Conservation (phyloP, 2,797 vertebrate species). For the Lacerta viridis region DNA sequence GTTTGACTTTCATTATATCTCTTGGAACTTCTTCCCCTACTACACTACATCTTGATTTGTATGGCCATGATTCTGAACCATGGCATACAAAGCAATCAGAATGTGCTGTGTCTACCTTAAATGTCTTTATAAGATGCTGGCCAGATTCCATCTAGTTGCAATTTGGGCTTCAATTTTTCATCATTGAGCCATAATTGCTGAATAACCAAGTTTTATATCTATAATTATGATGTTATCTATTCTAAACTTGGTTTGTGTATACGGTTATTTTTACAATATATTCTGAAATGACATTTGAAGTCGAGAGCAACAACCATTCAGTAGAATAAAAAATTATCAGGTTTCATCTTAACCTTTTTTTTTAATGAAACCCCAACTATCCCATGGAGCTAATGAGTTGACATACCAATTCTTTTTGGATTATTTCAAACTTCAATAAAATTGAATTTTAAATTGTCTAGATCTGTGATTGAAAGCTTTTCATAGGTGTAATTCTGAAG, state of each 20-base stretch:
- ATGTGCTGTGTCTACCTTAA: neutral
- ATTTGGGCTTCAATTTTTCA: neutral
- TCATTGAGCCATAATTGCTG: neutral
- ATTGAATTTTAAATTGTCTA: neutral
- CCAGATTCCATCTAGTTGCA: neutral
- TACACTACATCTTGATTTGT: neutral
- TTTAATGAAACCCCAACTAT: neutral
- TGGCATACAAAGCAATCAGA: neutral
- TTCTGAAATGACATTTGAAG: neutral
- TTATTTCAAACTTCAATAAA: conserved; percentile 12
- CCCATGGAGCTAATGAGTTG: neutral
- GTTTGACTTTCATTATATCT: neutral
- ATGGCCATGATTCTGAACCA: neutral
- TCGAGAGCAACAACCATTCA: neutral
- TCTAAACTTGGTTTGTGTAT: neutral
- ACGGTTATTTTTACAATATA: neutral
- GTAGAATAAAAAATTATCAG: neutral
- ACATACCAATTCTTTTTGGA: neutral
- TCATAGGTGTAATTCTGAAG: neutral
- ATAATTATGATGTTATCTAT: neutral
- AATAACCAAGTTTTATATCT: neutral
- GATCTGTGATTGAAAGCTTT: neutral
- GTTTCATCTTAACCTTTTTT: neutral
- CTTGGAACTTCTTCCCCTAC: neutral
- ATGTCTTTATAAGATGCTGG: neutral